Conservation (phyloP, 2,888 invertebrate species). For the Byasa hedistus region DNA sequence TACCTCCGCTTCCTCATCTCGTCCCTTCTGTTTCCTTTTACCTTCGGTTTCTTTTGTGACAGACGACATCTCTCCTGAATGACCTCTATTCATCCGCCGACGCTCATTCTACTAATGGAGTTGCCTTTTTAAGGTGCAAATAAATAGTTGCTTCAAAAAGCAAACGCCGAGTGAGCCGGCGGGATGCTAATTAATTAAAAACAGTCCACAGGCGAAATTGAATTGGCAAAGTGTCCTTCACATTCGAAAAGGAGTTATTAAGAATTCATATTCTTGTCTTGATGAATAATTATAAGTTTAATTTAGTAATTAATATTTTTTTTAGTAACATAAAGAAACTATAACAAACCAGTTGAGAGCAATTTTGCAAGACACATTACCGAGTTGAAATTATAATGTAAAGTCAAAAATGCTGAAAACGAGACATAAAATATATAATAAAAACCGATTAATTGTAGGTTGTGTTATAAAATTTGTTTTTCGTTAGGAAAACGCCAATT, state of each 20-base stretch:
- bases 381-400: not conserved
- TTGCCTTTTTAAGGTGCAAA: slow-evolving; percentile 70
- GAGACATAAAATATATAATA: too few species aligned
- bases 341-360: not conserved
- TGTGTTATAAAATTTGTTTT: slow-evolving; percentile 43
- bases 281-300: not conserved
- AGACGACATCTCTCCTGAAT: slow-evolving; percentile 64
- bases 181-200: slow-evolving; percentile 66
- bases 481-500: slow-evolving; percentile 49
- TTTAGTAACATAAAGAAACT: not conserved
- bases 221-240: slow-evolving; percentile 17
- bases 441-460: slow-evolving; percentile 36
- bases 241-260: slow-evolving; percentile 21
- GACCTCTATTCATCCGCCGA: slow-evolving; percentile 65
- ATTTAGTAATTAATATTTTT: too few species aligned
- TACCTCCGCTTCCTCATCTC: slow-evolving; percentile 33
- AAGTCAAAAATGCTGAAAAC: not conserved
- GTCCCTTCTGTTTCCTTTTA: slow-evolving; percentile 41
- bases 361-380: not conserved
- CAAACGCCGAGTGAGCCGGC: slow-evolving; percentile 42
- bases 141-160: slow-evolving; percentile 61
- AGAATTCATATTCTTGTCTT: slow-evolving; percentile 4
- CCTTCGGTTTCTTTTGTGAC: slow-evolving; percentile 50
- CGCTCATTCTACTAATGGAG: slow-evolving; percentile 75
- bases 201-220: slow-evolving; percentile 30